Conservation (phyloP, 2,888 invertebrate species). For the Spilosoma lubricipeda region DNA sequence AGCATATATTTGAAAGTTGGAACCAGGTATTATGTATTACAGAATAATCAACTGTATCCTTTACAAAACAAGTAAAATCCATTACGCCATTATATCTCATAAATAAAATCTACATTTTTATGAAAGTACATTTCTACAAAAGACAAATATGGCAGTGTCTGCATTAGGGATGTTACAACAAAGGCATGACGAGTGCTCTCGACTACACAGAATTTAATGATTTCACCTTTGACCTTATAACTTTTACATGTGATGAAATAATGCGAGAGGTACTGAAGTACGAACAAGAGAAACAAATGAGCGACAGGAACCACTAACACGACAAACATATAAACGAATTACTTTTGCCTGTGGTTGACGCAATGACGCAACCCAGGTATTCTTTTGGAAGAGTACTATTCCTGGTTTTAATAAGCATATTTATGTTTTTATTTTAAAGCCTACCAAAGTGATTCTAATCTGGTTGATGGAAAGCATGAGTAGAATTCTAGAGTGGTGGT, state of each 20-base stretch:
- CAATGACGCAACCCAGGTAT: too few relatives aligned
- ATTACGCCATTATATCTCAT: neutral
- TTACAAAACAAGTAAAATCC: constrained; percentile 1
- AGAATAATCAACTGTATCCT: neutral
- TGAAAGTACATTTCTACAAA: too few relatives aligned
- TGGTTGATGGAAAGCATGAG: too few relatives aligned
- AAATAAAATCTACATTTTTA: neutral
- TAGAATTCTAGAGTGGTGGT: too few relatives aligned
- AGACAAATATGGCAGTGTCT: too few relatives aligned
- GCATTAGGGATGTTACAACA: constrained; percentile 3
- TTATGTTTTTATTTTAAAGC: too few relatives aligned
- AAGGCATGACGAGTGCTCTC: neutral
- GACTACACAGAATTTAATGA: neutral
- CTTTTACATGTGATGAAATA: constrained; percentile 31
- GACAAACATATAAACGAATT: neutral
- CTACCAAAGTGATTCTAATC: too few relatives aligned
- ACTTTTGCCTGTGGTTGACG: neutral
- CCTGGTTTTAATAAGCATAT: too few relatives aligned
- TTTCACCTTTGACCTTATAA: constrained; percentile 39
- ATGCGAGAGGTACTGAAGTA: constrained; percentile 1
- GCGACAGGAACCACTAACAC: neutral
- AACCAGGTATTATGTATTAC: too few relatives aligned
- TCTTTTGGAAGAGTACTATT: too few relatives aligned
- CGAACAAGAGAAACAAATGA: neutral
- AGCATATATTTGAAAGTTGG: too few relatives aligned